Conservation (phyloP, 37 sponge, comb jelly and placozoan species). For the Mnemiopsis leidyi region DNA sequence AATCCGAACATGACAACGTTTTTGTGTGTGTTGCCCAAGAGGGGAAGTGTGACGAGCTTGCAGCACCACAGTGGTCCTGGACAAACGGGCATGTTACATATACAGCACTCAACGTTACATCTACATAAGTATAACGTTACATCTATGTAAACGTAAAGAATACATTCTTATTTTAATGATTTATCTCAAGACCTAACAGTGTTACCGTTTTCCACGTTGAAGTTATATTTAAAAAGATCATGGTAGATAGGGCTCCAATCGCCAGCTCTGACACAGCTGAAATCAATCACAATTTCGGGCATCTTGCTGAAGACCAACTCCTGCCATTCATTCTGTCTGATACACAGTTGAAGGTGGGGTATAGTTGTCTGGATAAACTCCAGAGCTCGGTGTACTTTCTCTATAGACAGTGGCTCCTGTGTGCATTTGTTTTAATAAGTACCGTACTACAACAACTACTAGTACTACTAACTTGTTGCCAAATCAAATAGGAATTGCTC, state of each 20-base stretch:
- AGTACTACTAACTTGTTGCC: too few relatives aligned
- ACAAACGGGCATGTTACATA: too few relatives aligned
- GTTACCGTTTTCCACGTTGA: conserved; percentile 18
- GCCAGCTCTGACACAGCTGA: neutral
- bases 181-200: neutral
- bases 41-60: neutral
- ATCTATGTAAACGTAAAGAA: too few relatives aligned
- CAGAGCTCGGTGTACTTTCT: conserved; percentile 9
- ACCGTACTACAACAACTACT: too few relatives aligned
- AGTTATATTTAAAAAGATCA: conserved; percentile 14
- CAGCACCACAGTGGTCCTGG: conserved; percentile 29
- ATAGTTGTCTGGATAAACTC: conserved; percentile 22
- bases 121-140: too few relatives aligned
- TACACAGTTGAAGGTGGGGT: conserved; percentile 19
- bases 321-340: conserved; percentile 29
- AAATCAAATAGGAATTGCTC: too few relatives aligned
- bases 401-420: neutral
- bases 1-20: conserved; percentile 28
- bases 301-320: conserved; percentile 31
- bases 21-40: conserved; percentile 7
- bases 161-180: neutral
- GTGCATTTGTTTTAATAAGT: too few relatives aligned
- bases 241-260: conserved; percentile 27
- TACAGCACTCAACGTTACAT: too few relatives aligned
- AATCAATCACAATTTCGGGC: conserved; percentile 15